phyloP scores from a whole-genome alignment of 1,140 invertebrate species.

The Pseudachorutes palmiensis region DNA sequence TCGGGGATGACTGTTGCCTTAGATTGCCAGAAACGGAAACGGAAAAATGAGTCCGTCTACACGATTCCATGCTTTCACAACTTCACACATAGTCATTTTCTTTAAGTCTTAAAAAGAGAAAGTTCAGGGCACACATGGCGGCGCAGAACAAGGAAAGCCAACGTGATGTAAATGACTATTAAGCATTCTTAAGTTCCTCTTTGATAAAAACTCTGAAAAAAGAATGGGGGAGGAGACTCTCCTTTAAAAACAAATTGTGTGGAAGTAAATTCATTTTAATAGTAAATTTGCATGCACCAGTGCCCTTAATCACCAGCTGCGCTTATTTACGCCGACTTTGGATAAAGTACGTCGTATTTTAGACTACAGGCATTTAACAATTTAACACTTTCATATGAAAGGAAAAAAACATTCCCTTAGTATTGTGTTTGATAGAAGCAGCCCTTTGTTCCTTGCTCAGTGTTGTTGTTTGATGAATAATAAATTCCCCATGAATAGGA shows the following conservation, averaged over 20 bases:
- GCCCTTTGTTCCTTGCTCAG: too few relatives aligned
- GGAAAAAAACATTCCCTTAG: too few relatives aligned
- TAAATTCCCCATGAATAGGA: too few relatives aligned
- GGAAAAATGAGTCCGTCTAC: too few relatives aligned
- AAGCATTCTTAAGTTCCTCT: background rate
- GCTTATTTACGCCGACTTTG: background rate
- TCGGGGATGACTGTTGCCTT: background rate
- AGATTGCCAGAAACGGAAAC: background rate
- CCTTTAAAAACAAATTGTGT: slow-evolving; percentile 4
- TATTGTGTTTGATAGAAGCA: too few relatives aligned
- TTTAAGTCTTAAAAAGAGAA: too few relatives aligned
- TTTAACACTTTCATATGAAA: background rate
- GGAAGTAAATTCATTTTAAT: background rate
- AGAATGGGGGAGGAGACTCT: background rate
- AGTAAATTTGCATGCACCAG: slow-evolving; percentile 5
- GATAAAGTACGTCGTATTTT: background rate
- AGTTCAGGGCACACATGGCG: too few relatives aligned
- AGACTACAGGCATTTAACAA: background rate
- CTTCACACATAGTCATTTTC: too few relatives aligned
- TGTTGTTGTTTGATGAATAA: too few relatives aligned
- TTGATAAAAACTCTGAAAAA: background rate
- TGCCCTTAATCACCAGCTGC: background rate
- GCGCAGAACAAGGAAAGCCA: background rate
- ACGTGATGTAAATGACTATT: slow-evolving; percentile 10
- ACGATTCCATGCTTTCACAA: too few relatives aligned